Conservation (phyloP, 2,113 vertebrate genomes). For the Phainopepla nitens region DNA sequence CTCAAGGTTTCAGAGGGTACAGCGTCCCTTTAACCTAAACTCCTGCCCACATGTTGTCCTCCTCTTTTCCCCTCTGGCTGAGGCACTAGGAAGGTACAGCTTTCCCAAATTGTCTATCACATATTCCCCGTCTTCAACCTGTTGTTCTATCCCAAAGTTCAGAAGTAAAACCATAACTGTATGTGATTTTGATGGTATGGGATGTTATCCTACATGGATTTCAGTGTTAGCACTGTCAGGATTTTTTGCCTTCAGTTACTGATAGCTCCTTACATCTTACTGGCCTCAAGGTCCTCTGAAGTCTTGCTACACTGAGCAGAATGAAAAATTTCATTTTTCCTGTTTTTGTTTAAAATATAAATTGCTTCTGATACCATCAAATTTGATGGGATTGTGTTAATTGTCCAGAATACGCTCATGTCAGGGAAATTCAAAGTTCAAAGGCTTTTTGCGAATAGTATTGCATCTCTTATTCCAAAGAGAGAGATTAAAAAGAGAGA, state of each 20-base stretch:
- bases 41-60: fast-evolving
- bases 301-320: not conserved
- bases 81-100: not conserved
- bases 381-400: not conserved
- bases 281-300: not conserved
- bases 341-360: not conserved
- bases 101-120: fast-evolving
- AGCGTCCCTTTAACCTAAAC: not conserved
- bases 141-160: not conserved
- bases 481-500: not conserved
- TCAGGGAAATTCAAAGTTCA: not conserved
- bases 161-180: not conserved
- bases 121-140: not conserved
- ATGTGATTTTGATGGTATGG: not conserved
- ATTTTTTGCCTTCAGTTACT: not conserved
- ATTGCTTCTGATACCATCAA: not conserved
- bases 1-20: fast-evolving
- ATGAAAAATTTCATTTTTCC: not conserved
- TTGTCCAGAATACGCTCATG: not conserved
- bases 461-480: not conserved
- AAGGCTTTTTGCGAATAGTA: not conserved
- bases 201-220: not conserved
- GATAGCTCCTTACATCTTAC: not conserved
- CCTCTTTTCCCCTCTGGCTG: not conserved
- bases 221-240: not conserved